These are phyloP conservation scores for Chionodraco myersi DNA, from an alignment of 2,113 vertebrate species.

Conservation along the genomic window DNA sequence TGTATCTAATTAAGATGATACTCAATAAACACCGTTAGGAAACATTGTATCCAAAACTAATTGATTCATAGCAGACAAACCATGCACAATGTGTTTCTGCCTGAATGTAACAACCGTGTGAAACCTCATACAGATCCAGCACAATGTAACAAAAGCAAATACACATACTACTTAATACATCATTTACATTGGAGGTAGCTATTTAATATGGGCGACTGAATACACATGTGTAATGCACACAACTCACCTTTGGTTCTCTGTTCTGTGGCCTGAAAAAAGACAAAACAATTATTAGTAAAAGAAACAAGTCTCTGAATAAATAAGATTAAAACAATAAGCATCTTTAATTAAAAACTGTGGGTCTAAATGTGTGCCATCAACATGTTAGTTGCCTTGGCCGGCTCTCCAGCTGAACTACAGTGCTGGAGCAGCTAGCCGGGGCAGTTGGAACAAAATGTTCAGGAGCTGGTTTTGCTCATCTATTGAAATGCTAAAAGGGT, in stretches of 20 bases:
- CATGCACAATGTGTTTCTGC: neutral
- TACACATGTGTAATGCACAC: neutral
- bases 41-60: neutral
- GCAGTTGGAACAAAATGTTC: constrained; percentile 45
- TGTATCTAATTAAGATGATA: constrained; percentile 17
- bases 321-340: neutral
- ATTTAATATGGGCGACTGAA: no score
- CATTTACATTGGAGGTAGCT: no score
- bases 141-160: neutral
- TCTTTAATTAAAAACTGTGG: neutral
- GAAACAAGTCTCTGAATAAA: neutral
- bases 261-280: constrained; percentile 91
- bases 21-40: constrained; percentile 13
- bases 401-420: constrained; percentile 15
- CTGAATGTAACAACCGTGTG: neutral
- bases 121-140: neutral
- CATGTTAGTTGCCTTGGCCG: constrained; percentile 2
- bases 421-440: constrained; percentile 6
- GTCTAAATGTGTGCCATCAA: neutral
- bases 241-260: constrained; percentile 99
- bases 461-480: constrained; percentile 31
- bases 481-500: constrained; percentile 55
- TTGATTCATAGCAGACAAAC: neutral
- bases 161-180: no score
- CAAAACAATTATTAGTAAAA: constrained; percentile 20